Evolutionary conservation across 2,888 invertebrate species (phyloP).

Genomic region (Coenonympha glycerion): DNA sequence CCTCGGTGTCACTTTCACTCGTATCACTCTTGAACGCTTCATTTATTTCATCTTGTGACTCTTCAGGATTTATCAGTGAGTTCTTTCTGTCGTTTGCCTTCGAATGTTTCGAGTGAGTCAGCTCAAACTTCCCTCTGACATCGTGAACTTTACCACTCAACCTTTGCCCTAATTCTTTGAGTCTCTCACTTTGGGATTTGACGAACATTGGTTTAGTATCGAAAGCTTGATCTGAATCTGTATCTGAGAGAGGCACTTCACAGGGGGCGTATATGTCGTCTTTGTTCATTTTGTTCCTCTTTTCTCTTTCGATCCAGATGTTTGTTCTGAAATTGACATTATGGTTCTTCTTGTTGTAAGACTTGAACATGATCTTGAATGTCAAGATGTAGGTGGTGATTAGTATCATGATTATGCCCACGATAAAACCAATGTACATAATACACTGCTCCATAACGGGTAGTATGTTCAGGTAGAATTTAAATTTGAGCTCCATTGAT

Average conservation of each 20-base stretch:
- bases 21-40: conserved; percentile 46
- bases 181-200: conserved; percentile 45
- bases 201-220: conserved; percentile 36
- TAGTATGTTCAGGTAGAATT: conserved; percentile 82
- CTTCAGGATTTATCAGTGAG: conserved; percentile 39
- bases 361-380: conserved; percentile 65
- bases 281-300: conserved; percentile 25
- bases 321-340: conserved; percentile 40
- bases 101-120: conserved; percentile 23
- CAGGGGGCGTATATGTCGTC: conserved; percentile 56
- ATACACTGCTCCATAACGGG: conserved; percentile 77
- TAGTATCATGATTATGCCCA: conserved; percentile 69
- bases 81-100: conserved; percentile 42
- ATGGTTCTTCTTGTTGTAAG: conserved; percentile 41
- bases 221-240: conserved; percentile 41
- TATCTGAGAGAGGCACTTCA: conserved; percentile 54
- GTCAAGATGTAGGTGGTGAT: conserved; percentile 64
- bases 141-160: conserved; percentile 56
- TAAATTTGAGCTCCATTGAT: conserved; percentile 78
- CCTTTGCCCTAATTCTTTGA: conserved; percentile 49
- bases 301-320: conserved; percentile 40
- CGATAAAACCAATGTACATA: conserved; percentile 74
- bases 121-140: conserved; percentile 36
- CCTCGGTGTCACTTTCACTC: conserved; percentile 39
- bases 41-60: conserved; percentile 34